Conservation (phyloP, 2,797 vertebrate species). For the Clarias laeviceps region DNA sequence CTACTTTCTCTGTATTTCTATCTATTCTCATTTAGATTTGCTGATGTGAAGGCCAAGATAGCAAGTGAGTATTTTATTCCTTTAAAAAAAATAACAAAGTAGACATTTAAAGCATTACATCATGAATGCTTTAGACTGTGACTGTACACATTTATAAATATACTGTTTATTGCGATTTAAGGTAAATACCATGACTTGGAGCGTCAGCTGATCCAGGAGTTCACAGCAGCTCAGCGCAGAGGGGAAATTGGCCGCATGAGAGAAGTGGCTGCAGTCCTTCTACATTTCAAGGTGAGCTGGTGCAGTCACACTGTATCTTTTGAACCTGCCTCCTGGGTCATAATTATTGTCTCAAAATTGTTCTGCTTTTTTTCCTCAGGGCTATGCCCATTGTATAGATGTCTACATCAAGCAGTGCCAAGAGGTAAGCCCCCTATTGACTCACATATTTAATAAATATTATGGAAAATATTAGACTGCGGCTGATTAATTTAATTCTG, state of each 20-base stretch:
- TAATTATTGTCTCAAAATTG: slow-evolving; percentile 5
- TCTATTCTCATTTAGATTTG: slow-evolving; percentile 82
- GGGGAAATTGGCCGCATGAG: slow-evolving; percentile 96
- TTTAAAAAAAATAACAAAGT: background rate
- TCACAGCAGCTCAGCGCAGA: slow-evolving; percentile 91
- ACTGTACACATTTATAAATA: background rate
- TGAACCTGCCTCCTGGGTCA: background rate
- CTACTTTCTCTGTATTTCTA: slow-evolving; percentile 1
- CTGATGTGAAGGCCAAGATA: slow-evolving; percentile 98
- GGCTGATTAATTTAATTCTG: background rate
- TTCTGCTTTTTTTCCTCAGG: slow-evolving; percentile 73
- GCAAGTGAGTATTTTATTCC: slow-evolving; percentile 85
- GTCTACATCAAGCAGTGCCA: slow-evolving; percentile 99
- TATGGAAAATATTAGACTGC: background rate
- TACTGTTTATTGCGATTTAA: slow-evolving; percentile 35
- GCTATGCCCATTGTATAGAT: slow-evolving; percentile 98
- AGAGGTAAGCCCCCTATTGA: slow-evolving; percentile 79
- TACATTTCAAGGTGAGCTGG: slow-evolving; percentile 94
- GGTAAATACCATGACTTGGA: slow-evolving; percentile 99
- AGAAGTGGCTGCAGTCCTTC: slow-evolving; percentile 94
- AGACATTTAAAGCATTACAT: slow-evolving; percentile 1
- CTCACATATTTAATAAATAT: background rate
- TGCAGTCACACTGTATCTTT: background rate
- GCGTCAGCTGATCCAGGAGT: slow-evolving; percentile 97
- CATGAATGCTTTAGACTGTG: background rate